phyloP scores from a whole-genome alignment of 1,140 invertebrate genomes.

The Drosophila trapezifrons region DNA sequence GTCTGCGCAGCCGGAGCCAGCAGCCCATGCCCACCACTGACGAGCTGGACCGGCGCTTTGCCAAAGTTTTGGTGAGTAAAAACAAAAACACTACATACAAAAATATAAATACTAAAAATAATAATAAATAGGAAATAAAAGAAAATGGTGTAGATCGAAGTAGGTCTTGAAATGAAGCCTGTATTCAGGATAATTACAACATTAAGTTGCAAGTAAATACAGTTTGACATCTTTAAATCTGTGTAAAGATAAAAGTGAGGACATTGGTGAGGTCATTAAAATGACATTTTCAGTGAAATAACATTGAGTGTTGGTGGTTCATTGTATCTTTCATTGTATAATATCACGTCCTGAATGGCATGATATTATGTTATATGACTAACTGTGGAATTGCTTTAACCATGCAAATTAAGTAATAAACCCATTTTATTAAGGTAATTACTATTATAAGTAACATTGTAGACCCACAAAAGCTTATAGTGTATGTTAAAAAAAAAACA shows the following conservation, averaged over 20 bases:
- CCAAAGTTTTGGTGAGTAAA: conserved; percentile 95
- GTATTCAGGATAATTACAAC: neutral
- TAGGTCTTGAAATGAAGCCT: too few species aligned
- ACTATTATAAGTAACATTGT: neutral
- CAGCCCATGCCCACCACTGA: conserved; percentile 94
- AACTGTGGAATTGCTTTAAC: neutral
- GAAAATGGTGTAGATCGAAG: too few species aligned
- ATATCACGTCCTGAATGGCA: neutral
- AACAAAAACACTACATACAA: neutral
- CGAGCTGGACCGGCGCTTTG: conserved; percentile 95
- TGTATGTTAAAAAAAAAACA: too few species aligned
- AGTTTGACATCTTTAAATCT: neutral
- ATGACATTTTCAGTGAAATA: too few species aligned
- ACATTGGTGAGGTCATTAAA: too few species aligned
- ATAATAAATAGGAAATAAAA: too few species aligned
- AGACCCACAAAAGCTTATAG: too few species aligned
- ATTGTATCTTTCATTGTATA: neutral
- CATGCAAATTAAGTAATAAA: neutral
- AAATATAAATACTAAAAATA: neutral
- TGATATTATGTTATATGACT: neutral
- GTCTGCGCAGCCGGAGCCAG: conserved; percentile 90
- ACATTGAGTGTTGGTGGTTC: too few species aligned
- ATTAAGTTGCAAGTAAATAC: too few species aligned
- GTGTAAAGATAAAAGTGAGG: too few species aligned
- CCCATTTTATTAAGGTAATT: neutral